phyloP scores from a whole-genome alignment of 2,888 invertebrate genomes.

The Troides oblongomaculatus region DNA sequence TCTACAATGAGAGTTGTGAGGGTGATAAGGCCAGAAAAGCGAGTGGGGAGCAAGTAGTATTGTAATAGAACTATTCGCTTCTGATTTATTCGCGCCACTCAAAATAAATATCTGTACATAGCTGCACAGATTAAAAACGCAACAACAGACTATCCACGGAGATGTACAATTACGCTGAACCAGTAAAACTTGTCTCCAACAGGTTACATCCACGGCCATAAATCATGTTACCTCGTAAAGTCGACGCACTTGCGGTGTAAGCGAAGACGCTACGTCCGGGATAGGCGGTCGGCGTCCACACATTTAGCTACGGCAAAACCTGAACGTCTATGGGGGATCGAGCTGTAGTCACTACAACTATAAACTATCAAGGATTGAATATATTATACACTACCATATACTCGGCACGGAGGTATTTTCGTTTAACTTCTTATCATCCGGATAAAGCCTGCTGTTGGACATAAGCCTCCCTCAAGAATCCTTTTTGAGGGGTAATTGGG shows the following conservation, averaged over 20 bases:
- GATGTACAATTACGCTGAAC: constrained; percentile 27
- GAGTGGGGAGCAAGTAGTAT: too few species aligned
- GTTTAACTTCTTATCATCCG: too few species aligned
- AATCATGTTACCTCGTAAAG: constrained; percentile 28
- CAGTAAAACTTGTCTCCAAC: constrained; percentile 28
- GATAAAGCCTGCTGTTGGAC: too few species aligned
- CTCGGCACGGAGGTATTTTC: too few species aligned
- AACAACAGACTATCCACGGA: constrained; percentile 14
- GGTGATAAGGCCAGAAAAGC: too few species aligned
- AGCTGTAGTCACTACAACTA: neutral
- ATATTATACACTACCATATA: too few species aligned
- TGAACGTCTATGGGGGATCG: constrained; percentile 6
- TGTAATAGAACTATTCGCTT: too few species aligned
- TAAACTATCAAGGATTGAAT: too few species aligned
- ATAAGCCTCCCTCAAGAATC: too few species aligned
- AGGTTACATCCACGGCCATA: constrained; percentile 27
- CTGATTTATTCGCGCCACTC: too few species aligned
- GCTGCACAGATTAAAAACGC: neutral
- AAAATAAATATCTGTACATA: neutral
- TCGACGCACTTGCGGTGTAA: constrained; percentile 26
- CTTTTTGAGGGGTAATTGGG: too few species aligned
- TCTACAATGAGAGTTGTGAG: too few species aligned
- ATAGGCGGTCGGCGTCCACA: constrained; percentile 15
- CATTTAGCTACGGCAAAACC: constrained; percentile 22
- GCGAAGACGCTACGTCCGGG: constrained; percentile 27